Conservation (phyloP, 2,888 invertebrate genomes). For the Eupithecia inturbata region DNA sequence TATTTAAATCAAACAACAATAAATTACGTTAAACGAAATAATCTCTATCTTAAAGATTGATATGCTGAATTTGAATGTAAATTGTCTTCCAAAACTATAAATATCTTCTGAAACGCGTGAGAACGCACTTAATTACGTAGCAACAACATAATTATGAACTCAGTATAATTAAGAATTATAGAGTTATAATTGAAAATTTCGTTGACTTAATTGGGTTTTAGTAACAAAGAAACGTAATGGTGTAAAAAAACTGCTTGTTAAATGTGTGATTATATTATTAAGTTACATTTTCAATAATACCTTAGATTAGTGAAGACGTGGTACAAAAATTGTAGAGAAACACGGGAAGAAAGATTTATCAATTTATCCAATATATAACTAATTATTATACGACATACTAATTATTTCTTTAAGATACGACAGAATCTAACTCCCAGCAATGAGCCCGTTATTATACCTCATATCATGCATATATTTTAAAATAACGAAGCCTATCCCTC, state of each 20-base stretch:
- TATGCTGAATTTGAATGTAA: conserved; percentile 47
- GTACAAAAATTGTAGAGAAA: background rate
- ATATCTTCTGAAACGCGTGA: conserved; percentile 47
- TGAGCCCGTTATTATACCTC: background rate
- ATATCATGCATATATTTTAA: background rate
- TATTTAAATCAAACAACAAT: background rate
- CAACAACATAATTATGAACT: conserved; percentile 38
- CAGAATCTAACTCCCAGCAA: background rate
- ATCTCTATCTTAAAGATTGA: conserved; percentile 14
- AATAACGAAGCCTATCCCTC: background rate
- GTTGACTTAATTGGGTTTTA: conserved; percentile 33
- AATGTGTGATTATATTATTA: conserved; percentile 25
- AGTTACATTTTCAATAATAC: background rate
- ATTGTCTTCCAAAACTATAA: conserved; percentile 52
- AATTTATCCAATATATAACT: background rate
- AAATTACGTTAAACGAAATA: background rate
- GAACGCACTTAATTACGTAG: conserved; percentile 56
- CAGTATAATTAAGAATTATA: conserved; percentile 43
- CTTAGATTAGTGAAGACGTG: background rate
- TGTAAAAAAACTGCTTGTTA: conserved; percentile 31
- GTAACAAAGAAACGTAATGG: conserved; percentile 34
- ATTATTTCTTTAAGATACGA: background rate
- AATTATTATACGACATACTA: background rate
- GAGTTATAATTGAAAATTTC: conserved; percentile 39
- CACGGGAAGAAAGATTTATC: background rate